Evolutionary conservation across 2,888 invertebrate species (phyloP).

Genomic region (Eutolmus rufibarbis): DNA sequence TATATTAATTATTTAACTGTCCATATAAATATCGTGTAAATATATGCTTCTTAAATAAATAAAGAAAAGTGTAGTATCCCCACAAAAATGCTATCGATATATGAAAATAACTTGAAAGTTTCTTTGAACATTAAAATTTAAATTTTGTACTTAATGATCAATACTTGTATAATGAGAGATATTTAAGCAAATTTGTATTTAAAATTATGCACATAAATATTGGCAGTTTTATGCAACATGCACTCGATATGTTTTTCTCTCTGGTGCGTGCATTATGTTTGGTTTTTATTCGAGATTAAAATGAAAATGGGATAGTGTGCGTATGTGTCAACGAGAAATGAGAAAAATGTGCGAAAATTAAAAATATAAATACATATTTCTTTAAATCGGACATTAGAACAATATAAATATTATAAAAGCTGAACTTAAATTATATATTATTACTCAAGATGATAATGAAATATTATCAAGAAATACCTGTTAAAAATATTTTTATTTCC

Average conservation of each 20-base stretch:
- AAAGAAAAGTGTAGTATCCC: too few species aligned
- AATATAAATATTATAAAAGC: not conserved
- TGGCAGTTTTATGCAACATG: not conserved
- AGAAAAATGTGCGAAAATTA: not conserved
- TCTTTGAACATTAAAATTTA: too few species aligned
- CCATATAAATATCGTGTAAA: too few species aligned
- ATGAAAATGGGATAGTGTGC: not conserved
- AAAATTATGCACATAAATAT: not conserved
- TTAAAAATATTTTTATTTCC: not conserved
- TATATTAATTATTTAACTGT: too few species aligned
- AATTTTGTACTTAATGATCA: too few species aligned
- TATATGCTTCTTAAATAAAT: too few species aligned
- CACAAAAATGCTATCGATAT: too few species aligned
- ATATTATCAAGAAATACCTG: not conserved
- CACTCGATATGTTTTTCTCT: not conserved
- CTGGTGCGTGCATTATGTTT: not conserved
- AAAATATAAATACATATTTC: not conserved
- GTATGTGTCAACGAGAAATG: not conserved
- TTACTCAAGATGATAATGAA: not conserved
- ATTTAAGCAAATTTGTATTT: not conserved
- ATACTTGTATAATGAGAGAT: too few species aligned
- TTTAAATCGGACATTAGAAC: not conserved
- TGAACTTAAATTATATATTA: not conserved
- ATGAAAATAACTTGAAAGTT: too few species aligned
- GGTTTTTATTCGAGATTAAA: not conserved